Base-by-base conservation (phyloP, 2,888 invertebrate genomes). In the Troides aeacus region DNA sequence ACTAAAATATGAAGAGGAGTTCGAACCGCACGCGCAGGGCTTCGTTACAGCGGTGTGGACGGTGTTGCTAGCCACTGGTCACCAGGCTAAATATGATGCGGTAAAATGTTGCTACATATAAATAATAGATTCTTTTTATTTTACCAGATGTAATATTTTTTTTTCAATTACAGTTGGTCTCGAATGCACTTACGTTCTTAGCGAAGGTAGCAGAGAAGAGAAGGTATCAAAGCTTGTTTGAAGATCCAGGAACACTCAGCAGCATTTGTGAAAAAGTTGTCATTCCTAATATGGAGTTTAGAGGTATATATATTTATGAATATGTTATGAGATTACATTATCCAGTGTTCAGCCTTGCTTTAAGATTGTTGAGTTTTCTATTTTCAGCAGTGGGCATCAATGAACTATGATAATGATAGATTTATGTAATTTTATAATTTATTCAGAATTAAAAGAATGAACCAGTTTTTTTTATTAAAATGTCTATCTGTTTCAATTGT, bases 201-300 rank as follows among this genome's bases (percentile, higher is more conserved):
- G 97, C 98, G 0, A 97, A 97, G 65, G 98, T 99, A 10, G 99
- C 99, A 0, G 98, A 98, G 82, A 95, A 98, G 76, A 94, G 95
- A 58, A 96, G 96, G 73, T 98, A 99, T 86, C 96, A 97, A 74
- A 93, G 94, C 74, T 89, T 99, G 46, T 99, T 99, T 83, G 97
- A 98, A 84, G 97, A 97, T 84, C 95, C 97, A 0, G 94, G 94
- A 64, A 97, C 97, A 4, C 93, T 99, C 8, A 96, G 96, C 74
- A 97, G 96, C 78, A 98, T 99, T 74, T 99, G 99, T 86, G 98
- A 99, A 84, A 98, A 98, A 86, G 98, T 99, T n/a, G 97, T 99
- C 78, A 98, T 99, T 79, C 99, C 99, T 0, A 99, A 99, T 84
- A 97, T 99, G 95, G 97, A 98, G 86, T 98, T 99, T 77, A 94